Evolutionary conservation across 2,888 invertebrate genomes (phyloP).

Genomic region (Tetragonula carbonaria): DNA sequence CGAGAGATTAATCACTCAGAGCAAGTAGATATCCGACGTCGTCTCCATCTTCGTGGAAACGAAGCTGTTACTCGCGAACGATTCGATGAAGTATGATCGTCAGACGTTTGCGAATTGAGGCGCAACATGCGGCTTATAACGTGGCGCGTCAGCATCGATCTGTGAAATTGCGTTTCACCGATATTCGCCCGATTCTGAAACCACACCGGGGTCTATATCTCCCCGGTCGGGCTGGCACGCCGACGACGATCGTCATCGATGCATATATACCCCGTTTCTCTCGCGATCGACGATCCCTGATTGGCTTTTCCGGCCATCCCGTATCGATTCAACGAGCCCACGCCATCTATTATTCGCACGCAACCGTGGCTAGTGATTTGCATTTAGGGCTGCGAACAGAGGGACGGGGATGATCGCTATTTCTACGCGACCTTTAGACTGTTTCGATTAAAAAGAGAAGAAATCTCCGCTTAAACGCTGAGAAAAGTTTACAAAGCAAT

Average conservation of each 20-base stretch:
- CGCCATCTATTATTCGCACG: conserved; percentile 25
- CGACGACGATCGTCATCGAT: conserved; percentile 15
- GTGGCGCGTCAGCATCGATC: conserved; percentile 60
- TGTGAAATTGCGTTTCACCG: conserved; percentile 72
- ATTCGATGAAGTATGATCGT: conserved; percentile 9
- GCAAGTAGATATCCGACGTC: not conserved
- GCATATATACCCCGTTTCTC: not conserved
- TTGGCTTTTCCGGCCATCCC: conserved; percentile 5
- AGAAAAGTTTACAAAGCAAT: too few species aligned
- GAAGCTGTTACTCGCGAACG: not conserved
- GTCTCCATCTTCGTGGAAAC: not conserved
- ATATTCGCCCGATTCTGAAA: conserved; percentile 62
- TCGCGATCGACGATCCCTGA: conserved; percentile 32
- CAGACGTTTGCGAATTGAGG: conserved; percentile 38
- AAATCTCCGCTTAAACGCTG: too few species aligned
- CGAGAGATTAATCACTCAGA: not conserved
- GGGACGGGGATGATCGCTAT: too few species aligned
- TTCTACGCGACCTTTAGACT: not conserved
- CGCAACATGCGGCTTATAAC: conserved; percentile 58
- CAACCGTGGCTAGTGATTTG: conserved; percentile 26
- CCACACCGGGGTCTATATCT: not conserved
- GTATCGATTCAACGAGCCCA: conserved; percentile 25
- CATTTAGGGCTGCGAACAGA: conserved; percentile 24
- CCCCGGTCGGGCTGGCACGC: not conserved
- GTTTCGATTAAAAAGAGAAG: not conserved